These are phyloP conservation scores for Gonatopus flavifemur DNA, from an alignment of 1,140 invertebrate genomes.

Conservation along the genomic window DNA sequence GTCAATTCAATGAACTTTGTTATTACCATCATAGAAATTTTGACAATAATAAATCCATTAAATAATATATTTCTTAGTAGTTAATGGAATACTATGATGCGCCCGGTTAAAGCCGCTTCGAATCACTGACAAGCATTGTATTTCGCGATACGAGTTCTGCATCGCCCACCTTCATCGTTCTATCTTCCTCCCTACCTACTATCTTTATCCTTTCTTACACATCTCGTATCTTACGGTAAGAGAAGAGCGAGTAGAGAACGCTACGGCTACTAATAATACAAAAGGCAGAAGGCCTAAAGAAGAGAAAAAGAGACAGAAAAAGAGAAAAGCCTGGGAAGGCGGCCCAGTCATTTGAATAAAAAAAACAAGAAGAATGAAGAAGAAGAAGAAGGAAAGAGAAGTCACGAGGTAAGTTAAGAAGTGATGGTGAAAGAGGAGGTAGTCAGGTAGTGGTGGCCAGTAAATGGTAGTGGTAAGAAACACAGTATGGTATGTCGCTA, in stretches of 20 bases:
- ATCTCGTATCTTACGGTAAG: no score
- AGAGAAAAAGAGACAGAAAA: slow-evolving; percentile 9
- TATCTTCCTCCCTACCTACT: no score
- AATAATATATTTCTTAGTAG: no score
- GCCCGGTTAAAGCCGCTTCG: slow-evolving; percentile 32
- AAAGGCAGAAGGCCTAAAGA: no score
- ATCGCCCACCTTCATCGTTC: slow-evolving; percentile 20
- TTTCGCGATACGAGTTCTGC: slow-evolving; percentile 31
- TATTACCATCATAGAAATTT: no score
- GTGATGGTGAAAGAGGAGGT: slow-evolving; percentile 36
- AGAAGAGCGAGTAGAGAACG: no score
- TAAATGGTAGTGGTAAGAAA: slow-evolving; percentile 43
- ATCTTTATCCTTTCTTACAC: no score
- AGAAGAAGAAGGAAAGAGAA: slow-evolving; percentile 9
- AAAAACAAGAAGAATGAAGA: slow-evolving; percentile 8
- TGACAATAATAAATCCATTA: no score
- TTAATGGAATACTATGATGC: no score
- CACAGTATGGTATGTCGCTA: background rate
- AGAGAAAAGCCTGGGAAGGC: slow-evolving; percentile 10
- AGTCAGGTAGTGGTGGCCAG: slow-evolving; percentile 11
- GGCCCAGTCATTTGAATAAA: no score
- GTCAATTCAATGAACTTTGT: no score
- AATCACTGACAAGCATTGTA: slow-evolving; percentile 41
- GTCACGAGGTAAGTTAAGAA: slow-evolving; percentile 18
- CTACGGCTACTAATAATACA: no score